Evolutionary conservation across 2,113 vertebrate genomes (phyloP).

Genomic region (Anser brachyrhynchus): DNA sequence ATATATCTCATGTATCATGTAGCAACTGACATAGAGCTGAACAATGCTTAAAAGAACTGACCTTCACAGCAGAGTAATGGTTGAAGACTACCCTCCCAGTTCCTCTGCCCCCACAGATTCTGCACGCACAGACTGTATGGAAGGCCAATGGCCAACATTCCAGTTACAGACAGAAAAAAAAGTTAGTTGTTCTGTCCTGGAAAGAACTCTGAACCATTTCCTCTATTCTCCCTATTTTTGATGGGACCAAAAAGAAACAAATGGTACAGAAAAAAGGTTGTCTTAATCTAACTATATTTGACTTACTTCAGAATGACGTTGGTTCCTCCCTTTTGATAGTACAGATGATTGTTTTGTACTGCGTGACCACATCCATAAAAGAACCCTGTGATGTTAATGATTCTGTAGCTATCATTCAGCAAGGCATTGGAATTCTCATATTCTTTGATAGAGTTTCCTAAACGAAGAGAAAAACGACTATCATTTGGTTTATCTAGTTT

Average conservation of each 20-base stretch:
- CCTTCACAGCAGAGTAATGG: not conserved
- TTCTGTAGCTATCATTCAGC: conserved; percentile 79
- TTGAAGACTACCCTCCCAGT: not conserved
- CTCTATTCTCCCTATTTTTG: not conserved
- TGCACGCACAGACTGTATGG: not conserved
- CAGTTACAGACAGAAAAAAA: not conserved
- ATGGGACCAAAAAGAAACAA: not conserved
- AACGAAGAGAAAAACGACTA: not conserved
- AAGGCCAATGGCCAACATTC: not conserved
- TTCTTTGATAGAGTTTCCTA: conserved; percentile 87
- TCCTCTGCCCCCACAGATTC: not conserved
- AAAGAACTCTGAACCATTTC: not conserved
- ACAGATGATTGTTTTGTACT: conserved; percentile 88
- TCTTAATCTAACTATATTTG: not conserved
- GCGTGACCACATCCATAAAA: conserved; percentile 92
- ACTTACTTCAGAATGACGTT: conserved; percentile 87
- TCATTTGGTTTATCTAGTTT: not conserved
- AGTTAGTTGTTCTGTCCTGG: not conserved
- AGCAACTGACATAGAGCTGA: not conserved
- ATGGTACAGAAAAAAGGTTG: not conserved
- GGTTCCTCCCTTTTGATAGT: conserved; percentile 90
- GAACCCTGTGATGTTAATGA: conserved; percentile 81
- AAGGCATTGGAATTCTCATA: conserved; percentile 83
- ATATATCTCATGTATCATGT: not conserved
- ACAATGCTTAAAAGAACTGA: not conserved